Base-by-base conservation (phyloP, 2,113 vertebrate genomes). In the Halichoerus grypus region DNA sequence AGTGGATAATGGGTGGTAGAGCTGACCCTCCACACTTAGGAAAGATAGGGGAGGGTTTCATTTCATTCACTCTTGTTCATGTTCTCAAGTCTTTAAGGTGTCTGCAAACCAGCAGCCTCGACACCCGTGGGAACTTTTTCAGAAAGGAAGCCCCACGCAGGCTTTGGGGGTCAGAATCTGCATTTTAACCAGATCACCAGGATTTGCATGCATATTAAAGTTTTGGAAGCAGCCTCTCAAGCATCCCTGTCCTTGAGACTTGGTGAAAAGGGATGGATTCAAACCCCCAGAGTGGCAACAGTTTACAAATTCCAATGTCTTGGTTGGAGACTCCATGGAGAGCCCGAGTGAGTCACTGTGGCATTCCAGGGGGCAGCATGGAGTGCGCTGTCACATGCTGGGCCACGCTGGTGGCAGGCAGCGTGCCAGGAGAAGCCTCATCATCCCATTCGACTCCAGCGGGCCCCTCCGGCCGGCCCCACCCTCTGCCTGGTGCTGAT, bases 321-420 rank as follows among this genome's bases (percentile, higher is more conserved):
- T 69, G 7, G 21, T 79, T 96, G 86, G 82, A 89, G 92, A 93
- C 1, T 13, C 91, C 72, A 46, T 55, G 88, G 93, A 71, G 95
- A 97, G 82, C 4, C 53, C 77, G 28, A n/a, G 67, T 46, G 94
- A 94, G 51, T 87, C 36, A 33, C 2, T 36, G 65, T 1, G 22
- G 18, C 4, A 0, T 26, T 69, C 76, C 82, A 59, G 88, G 46
- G 59, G 76, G 96, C 71, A 26, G 65, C 5, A 1, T 0, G 15
- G 76, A 88, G 28, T 59, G 21, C 0, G 19, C 59, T 53, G 36
- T 28, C 46, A 72, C 90, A 71, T 0, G 16, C 61, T 55, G 71
- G 57, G 93, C 72, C 71, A 6, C 0, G 1, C 36, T 9, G 4
- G 28, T 5, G 11, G 59, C 31, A 65, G 71, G 88, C 51, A 33